phyloP scores from a whole-genome alignment of 2,888 invertebrate genomes.

The Coelopa pilipes region DNA sequence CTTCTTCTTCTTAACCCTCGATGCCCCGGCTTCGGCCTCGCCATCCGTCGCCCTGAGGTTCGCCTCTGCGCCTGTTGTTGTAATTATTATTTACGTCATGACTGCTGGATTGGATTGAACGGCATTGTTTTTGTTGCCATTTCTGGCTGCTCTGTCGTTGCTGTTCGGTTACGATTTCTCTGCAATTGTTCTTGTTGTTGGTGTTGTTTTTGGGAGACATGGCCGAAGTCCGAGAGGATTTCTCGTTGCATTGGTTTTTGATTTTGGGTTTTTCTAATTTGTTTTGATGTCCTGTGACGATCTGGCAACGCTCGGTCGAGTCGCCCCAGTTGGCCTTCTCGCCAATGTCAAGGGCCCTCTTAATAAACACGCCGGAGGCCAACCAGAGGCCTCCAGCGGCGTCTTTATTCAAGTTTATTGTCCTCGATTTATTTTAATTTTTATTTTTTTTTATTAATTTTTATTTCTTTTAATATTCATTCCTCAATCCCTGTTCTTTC shows the following conservation, averaged over 20 bases:
- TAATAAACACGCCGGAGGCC: conserved; percentile 46
- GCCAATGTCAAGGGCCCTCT: conserved; percentile 50
- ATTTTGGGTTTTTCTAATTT: too few relatives aligned
- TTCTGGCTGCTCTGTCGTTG: not conserved
- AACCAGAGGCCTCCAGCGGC: not conserved
- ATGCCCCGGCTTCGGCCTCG: too few relatives aligned
- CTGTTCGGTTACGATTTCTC: too few relatives aligned
- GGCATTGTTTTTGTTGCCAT: not conserved
- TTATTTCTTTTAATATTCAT: not conserved
- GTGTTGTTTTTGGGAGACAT: not conserved
- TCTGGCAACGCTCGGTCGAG: conserved; percentile 12
- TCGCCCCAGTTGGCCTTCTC: conserved; percentile 13
- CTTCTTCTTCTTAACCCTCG: too few relatives aligned
- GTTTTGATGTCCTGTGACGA: not conserved
- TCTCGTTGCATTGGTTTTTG: too few relatives aligned
- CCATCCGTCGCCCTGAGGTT: too few relatives aligned
- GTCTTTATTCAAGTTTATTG: not conserved
- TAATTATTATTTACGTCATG: too few relatives aligned
- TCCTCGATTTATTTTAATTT: not conserved
- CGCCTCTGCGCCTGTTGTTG: too few relatives aligned
- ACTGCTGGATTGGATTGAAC: too few relatives aligned
- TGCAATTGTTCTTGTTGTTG: not conserved
- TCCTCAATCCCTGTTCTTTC: conserved; percentile 7
- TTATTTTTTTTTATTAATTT: conserved; percentile 4
- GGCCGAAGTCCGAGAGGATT: too few relatives aligned